Percentiles rank a stretch among this genome's conserved stretches.
Conservation (phyloP, 2,888 invertebrate species). For the Lasioglossum leucozonium region DNA sequence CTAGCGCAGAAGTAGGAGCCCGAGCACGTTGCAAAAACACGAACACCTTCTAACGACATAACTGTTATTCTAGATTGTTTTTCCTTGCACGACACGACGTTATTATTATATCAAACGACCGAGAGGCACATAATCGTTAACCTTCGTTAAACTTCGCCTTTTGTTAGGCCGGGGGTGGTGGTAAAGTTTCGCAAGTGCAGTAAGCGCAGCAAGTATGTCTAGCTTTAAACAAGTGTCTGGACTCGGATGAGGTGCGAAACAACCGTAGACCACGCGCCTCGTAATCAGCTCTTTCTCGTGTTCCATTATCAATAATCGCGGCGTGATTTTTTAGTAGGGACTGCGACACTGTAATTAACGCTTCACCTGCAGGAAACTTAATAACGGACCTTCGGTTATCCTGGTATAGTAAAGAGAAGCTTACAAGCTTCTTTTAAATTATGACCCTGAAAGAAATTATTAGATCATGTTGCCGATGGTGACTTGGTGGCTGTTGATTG, state of each 20-base stretch:
- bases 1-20: not conserved
- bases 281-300: not conserved
- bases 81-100: constrained; percentile 9
- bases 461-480: not conserved
- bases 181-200: constrained; percentile 51
- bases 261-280: constrained; percentile 9
- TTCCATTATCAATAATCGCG: not conserved
- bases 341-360: not conserved
- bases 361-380: not conserved
- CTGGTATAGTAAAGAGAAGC: not conserved
- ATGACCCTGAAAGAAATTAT: not conserved
- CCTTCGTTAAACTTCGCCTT: constrained; percentile 49
- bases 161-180: constrained; percentile 12
- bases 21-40: not conserved
- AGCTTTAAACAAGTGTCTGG: constrained; percentile 32
- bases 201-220: constrained; percentile 25
- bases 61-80: constrained; percentile 10
- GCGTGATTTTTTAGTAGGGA: not conserved
- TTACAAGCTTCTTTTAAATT: too few species aligned
- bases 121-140: constrained; percentile 44
- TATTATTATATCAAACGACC: constrained; percentile 41
- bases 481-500: not conserved
- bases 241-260: constrained; percentile 21
- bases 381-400: not conserved
- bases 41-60: constrained; percentile 1